Evolutionary conservation across 2,888 invertebrate genomes (phyloP).

Genomic region (Sinelater perroti): DNA sequence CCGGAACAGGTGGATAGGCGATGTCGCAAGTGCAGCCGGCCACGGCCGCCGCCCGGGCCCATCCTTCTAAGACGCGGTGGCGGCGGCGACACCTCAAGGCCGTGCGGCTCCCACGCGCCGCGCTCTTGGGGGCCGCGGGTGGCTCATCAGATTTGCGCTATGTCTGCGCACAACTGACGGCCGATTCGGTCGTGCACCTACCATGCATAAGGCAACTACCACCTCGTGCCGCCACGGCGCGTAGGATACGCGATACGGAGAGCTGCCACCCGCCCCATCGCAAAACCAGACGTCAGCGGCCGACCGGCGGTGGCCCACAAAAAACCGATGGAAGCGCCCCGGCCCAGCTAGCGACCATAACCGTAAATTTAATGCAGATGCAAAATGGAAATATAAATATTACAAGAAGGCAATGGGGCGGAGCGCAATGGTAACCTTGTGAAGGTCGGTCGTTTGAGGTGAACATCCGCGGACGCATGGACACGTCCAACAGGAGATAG

Average conservation of each 20-base stretch:
- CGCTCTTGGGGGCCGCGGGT: conserved; percentile 37
- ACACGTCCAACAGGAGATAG: conserved; percentile 36
- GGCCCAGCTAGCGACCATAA: conserved; percentile 15
- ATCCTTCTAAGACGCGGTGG: too few relatives aligned
- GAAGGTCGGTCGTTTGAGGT: conserved; percentile 57
- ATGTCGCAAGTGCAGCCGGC: conserved; percentile 11
- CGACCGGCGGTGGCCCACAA: background rate
- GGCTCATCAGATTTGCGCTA: conserved; percentile 41
- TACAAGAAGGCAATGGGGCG: conserved; percentile 29
- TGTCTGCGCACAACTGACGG: conserved; percentile 20
- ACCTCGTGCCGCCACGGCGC: conserved; percentile 25
- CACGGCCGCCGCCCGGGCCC: background rate
- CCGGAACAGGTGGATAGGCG: conserved; percentile 13
- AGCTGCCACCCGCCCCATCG: conserved; percentile 37
- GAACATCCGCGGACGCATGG: conserved; percentile 50
- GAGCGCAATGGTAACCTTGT: conserved; percentile 53
- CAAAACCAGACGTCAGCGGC: conserved; percentile 14
- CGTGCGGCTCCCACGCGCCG: conserved; percentile 37
- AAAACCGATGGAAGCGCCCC: conserved; percentile 8
- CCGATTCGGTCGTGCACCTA: conserved; percentile 9
- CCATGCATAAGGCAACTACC: conserved; percentile 10
- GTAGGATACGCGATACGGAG: conserved; percentile 44
- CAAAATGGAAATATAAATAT: conserved; percentile 29
- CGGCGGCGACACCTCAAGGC: conserved; percentile 36
- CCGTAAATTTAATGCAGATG: conserved; percentile 28